These are phyloP conservation scores for Cyphomyrmex costatus DNA, from an alignment of 1,140 invertebrate species.

Conservation along the genomic window DNA sequence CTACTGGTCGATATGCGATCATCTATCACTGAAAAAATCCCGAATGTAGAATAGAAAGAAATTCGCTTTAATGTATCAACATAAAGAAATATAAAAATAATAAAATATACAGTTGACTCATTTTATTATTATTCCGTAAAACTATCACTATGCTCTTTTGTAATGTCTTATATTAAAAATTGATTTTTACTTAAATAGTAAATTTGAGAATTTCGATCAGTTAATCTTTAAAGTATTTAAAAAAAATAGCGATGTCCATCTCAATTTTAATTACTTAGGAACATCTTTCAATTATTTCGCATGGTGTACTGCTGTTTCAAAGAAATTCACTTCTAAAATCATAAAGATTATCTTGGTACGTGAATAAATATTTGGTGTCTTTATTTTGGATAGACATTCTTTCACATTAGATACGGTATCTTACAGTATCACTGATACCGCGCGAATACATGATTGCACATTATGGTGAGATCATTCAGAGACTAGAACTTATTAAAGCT, in stretches of 20 bases:
- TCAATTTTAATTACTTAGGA: background rate
- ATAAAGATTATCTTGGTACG: constrained; percentile 42
- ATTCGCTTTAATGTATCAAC: background rate
- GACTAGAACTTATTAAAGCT: constrained; percentile 72
- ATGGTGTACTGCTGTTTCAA: background rate
- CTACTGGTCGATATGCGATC: constrained; percentile 1
- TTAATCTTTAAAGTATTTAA: background rate
- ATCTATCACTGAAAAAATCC: background rate
- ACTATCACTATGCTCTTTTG: background rate
- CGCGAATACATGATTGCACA: constrained; percentile 81
- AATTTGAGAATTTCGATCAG: background rate
- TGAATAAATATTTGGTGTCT: constrained; percentile 85
- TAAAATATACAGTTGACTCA: background rate
- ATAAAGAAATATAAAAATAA: background rate
- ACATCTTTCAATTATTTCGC: background rate
- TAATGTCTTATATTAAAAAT: background rate
- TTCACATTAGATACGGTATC: constrained; percentile 83
- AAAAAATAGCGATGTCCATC: background rate
- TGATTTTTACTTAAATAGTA: background rate
- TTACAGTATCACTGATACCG: constrained; percentile 78
- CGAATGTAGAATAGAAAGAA: constrained; percentile 28
- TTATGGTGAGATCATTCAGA: constrained; percentile 76
- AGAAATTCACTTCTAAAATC: background rate
- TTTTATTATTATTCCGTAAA: background rate
- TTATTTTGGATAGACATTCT: constrained; percentile 83